Conservation (phyloP, 2,797 vertebrate species). For the Trematocara caparti region DNA sequence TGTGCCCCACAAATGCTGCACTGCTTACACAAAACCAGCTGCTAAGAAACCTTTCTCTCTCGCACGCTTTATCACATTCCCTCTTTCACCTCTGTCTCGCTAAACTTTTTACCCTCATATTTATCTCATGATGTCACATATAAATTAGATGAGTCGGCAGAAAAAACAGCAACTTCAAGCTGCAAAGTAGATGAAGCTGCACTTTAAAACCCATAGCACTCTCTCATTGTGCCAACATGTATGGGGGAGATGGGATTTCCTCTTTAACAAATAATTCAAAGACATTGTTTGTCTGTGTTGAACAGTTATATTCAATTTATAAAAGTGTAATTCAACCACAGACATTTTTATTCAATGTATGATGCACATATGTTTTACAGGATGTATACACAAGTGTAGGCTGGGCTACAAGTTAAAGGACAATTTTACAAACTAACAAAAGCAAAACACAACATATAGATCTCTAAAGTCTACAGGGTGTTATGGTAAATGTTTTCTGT, state of each 20-base stretch:
- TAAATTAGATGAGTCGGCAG: slow-evolving; percentile 34
- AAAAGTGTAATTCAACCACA: neutral
- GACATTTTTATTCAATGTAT: neutral
- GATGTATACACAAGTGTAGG: neutral
- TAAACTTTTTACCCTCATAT: slow-evolving; percentile 33
- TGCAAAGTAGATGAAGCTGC: slow-evolving; percentile 28
- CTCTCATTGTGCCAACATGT: neutral
- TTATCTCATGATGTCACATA: slow-evolving; percentile 40
- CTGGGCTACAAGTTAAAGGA: neutral
- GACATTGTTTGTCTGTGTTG: neutral
- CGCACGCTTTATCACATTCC: neutral
- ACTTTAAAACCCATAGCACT: slow-evolving; percentile 5
- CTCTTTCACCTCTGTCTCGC: neutral
- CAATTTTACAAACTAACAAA: neutral
- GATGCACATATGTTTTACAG: neutral
- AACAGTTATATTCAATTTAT: neutral
- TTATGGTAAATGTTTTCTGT: neutral
- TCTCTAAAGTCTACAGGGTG: neutral
- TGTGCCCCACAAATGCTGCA: neutral
- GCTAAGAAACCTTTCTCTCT: neutral
- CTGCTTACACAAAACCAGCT: neutral
- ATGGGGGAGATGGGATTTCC: neutral
- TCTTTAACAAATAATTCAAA: neutral
- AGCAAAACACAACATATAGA: neutral
- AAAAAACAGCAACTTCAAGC: slow-evolving; percentile 13